A percentile compares a stretch with the other conserved stretches of the same genome.
Evolutionary conservation across 2,888 invertebrate genomes (phyloP).

Genomic region (Watsonalla cultraria): DNA sequence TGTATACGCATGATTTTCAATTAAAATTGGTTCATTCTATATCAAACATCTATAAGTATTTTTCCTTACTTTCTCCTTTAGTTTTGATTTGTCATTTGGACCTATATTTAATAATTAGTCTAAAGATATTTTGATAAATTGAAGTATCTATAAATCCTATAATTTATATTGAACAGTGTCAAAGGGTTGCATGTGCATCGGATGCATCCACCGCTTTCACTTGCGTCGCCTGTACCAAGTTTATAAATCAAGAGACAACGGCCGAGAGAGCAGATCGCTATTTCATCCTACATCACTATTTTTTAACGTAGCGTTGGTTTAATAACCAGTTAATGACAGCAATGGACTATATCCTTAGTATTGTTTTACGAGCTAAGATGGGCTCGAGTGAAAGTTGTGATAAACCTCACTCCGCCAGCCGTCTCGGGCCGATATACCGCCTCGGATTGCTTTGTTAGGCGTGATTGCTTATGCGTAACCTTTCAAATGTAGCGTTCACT

Average conservation of each 20-base stretch:
- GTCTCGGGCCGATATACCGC: conserved; percentile 10
- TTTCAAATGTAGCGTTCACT: conserved; percentile 15
- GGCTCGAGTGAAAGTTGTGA: conserved; percentile 44
- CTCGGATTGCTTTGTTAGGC: conserved; percentile 20
- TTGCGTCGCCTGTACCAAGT: conserved; percentile 9
- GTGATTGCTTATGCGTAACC: conserved; percentile 25
- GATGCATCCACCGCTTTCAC: conserved; percentile 21
- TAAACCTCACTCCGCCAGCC: conserved; percentile 16
- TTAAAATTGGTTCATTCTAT: no score
- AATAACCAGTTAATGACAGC: background rate
- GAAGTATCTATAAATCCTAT: background rate
- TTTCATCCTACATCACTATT: background rate
- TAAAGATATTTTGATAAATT: background rate
- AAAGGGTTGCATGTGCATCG: conserved; percentile 4
- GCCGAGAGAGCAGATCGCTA: background rate
- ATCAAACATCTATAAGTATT: no score
- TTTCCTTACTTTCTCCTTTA: no score
- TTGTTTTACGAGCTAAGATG: conserved; percentile 29
- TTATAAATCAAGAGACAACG: background rate
- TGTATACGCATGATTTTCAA: no score
- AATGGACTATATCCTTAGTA: background rate
- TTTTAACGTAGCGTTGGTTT: background rate
- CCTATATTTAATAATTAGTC: no score
- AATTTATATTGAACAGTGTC: background rate
- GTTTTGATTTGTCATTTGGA: no score